A percentile compares a stretch with the other conserved stretches of the same genome.
These are phyloP conservation scores for Cherax destructor DNA, from an alignment of 1,140 invertebrate species.

Conservation along the genomic window DNA sequence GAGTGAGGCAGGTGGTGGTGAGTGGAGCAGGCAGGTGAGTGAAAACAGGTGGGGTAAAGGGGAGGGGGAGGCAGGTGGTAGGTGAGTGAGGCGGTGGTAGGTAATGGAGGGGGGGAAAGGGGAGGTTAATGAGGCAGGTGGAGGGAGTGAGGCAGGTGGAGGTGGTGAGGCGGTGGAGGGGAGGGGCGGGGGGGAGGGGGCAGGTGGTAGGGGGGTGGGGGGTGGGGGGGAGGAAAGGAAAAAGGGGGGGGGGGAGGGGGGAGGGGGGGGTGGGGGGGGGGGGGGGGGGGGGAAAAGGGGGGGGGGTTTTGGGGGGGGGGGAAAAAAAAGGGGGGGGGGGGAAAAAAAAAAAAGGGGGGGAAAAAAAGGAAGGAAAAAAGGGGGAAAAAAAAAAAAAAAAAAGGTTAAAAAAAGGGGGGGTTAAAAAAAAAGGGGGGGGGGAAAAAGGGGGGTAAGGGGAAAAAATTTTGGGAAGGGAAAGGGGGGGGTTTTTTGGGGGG, in stretches of 20 bases:
- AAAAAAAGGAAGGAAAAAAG: neutral
- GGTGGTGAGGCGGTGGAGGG: neutral
- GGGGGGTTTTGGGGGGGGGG: constrained; percentile 4
- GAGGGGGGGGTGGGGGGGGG: neutral
- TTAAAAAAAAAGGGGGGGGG: neutral
- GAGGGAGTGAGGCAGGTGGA: constrained; percentile 25
- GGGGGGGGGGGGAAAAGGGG: neutral
- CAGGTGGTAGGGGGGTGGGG: neutral
- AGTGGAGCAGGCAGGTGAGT: too few species aligned
- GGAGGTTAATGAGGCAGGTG: neutral
- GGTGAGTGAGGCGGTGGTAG: neutral
- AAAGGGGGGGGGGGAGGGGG: neutral
- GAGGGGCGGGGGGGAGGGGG: neutral
- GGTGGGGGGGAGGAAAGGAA: neutral
- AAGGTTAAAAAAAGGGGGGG: neutral
- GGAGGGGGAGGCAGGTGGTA: constrained; percentile 1
- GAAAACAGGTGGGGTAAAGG: neutral
- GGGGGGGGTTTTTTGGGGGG: too few species aligned
- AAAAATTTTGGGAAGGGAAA: neutral
- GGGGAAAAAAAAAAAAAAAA: neutral
- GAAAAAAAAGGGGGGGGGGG: constrained; percentile 27
- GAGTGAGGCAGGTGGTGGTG: too few species aligned
- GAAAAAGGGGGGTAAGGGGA: neutral
- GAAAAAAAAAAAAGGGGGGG: neutral
- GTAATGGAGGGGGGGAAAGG: neutral